Evolutionary conservation across 1,140 invertebrate genomes (phyloP).

Genomic region (Gryllus bimaculatus): DNA sequence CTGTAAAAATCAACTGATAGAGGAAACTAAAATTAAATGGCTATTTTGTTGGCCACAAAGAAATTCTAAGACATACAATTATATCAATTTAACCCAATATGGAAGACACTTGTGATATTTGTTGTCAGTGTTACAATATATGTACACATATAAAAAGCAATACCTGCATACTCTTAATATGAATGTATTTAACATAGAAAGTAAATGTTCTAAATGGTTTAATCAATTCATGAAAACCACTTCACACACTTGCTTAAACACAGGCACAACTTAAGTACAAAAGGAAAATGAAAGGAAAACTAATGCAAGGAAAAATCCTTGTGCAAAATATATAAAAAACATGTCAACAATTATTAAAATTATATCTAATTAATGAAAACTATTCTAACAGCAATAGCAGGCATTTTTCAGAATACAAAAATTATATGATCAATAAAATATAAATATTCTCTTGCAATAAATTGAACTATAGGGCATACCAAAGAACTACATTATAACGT

Average conservation of each 20-base stretch:
- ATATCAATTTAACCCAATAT: background rate
- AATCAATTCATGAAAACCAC: background rate
- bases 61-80: background rate
- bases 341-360: slow-evolving; percentile 3
- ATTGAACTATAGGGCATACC: background rate
- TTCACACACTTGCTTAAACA: background rate
- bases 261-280: background rate
- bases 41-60: background rate
- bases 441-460: background rate
- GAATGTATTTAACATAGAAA: background rate
- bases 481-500: background rate
- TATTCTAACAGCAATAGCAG: background rate
- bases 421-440: background rate
- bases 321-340: background rate
- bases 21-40: background rate
- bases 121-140: background rate
- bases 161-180: background rate
- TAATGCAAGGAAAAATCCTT: background rate
- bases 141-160: background rate
- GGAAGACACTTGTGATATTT: background rate
- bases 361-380: background rate
- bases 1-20: no score
- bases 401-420: background rate
- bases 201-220: background rate
- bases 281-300: background rate